A percentile compares a stretch with the other conserved stretches of the same genome.
Conservation (phyloP, 2,888 invertebrate genomes). For the Drosophila seclusa region DNA sequence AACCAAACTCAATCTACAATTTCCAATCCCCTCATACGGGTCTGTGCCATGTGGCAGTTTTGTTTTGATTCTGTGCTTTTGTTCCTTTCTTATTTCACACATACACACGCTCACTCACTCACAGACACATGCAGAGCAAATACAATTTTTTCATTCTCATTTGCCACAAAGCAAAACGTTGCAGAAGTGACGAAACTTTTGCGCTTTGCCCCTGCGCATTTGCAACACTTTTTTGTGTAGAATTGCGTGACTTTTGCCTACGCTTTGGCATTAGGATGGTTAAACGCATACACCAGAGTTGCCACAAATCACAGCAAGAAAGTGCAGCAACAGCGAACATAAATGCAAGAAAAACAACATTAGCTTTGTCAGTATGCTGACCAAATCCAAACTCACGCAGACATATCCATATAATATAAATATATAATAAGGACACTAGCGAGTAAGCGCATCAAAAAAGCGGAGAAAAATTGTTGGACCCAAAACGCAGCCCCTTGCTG, state of each 20-base stretch:
- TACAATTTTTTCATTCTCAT: slow-evolving; percentile 80
- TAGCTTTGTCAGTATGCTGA: slow-evolving; percentile 38
- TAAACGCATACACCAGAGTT: slow-evolving; percentile 17
- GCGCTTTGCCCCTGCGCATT: slow-evolving; percentile 58
- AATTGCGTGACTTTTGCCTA: slow-evolving; percentile 8
- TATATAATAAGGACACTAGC: slow-evolving; percentile 2
- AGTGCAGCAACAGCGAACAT: slow-evolving; percentile 6
- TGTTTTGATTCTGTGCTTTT: slow-evolving; percentile 72
- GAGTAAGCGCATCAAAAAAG: slow-evolving; percentile 54
- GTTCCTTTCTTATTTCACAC: slow-evolving; percentile 30
- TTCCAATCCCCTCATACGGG: slow-evolving; percentile 15
- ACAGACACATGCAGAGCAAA: slow-evolving; percentile 42
- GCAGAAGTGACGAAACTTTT: slow-evolving; percentile 51
- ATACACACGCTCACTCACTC: slow-evolving; percentile 17
- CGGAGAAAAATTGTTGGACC: slow-evolving; percentile 61
- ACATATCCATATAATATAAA: neutral
- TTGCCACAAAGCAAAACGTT: slow-evolving; percentile 41
- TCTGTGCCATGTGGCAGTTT: slow-evolving; percentile 66
- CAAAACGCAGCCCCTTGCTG: slow-evolving; percentile 11
- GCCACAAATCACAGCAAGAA: slow-evolving; percentile 14
- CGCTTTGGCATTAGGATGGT: slow-evolving; percentile 9
- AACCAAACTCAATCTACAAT: slow-evolving; percentile 9
- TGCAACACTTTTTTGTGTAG: slow-evolving; percentile 56
- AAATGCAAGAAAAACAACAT: slow-evolving; percentile 35
- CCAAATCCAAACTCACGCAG: slow-evolving; percentile 21